phyloP scores from a whole-genome alignment of 2,888 invertebrate species.

The Hydropsyche betteni region DNA sequence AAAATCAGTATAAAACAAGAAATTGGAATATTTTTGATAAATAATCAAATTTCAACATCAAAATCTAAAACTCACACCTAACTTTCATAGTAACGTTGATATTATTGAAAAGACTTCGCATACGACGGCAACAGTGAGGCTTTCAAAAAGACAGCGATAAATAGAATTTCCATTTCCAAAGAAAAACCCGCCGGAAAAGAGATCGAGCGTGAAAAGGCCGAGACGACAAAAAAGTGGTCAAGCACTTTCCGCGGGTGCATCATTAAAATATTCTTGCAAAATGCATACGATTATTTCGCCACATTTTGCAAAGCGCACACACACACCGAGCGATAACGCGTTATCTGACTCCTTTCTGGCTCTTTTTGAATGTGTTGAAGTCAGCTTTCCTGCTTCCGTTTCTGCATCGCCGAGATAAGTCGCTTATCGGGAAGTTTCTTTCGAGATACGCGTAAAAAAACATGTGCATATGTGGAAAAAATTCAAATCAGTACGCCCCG shows the following conservation, averaged over 20 bases:
- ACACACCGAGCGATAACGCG: background rate
- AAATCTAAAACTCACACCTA: too few relatives aligned
- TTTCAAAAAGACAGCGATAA: too few relatives aligned
- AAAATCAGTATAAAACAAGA: too few relatives aligned
- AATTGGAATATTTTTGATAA: too few relatives aligned
- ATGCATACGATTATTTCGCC: background rate
- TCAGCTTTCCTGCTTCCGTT: conserved; percentile 37
- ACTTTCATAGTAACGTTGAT: too few relatives aligned
- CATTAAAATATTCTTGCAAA: conserved; percentile 3
- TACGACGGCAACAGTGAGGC: too few relatives aligned
- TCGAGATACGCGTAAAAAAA: conserved; percentile 4
- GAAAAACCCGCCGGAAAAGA: conserved; percentile 46
- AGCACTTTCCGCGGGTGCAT: background rate
- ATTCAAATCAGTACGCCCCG: too few relatives aligned
- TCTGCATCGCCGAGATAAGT: conserved; percentile 20
- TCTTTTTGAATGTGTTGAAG: conserved; percentile 21
- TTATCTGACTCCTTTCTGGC: conserved; percentile 34
- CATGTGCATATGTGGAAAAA: background rate
- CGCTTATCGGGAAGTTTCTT: conserved; percentile 9
- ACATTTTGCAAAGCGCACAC: background rate
- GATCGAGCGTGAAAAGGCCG: conserved; percentile 44
- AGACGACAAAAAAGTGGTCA: background rate
- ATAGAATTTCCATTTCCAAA: conserved; percentile 15
- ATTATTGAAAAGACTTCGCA: too few relatives aligned
- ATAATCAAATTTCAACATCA: too few relatives aligned